Conservation (phyloP, 2,113 vertebrate species). For the Myxocyprinus asiaticus region DNA sequence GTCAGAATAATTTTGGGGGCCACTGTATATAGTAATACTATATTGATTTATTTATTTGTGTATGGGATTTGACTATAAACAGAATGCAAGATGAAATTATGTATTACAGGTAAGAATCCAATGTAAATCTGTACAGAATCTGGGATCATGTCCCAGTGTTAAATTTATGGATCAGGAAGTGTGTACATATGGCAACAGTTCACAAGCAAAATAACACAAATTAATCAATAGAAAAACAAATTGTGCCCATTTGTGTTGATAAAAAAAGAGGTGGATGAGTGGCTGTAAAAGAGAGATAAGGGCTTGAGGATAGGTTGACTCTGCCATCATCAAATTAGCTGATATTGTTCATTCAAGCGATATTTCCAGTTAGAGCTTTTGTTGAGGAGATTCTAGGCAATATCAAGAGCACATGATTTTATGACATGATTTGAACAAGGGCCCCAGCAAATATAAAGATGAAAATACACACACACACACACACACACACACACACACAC, state of each 20-base stretch:
- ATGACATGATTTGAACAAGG: conserved; percentile 40
- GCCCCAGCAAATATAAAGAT: not conserved
- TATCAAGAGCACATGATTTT: conserved; percentile 16
- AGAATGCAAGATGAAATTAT: not conserved
- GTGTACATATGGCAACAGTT: conserved; percentile 10
- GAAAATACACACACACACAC: not conserved
- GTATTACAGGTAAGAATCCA: not conserved
- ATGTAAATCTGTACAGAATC: not conserved
- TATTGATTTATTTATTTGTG: no score
- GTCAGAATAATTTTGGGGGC: no score
- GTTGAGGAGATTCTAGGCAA: conserved; percentile 6
- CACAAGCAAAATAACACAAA: conserved; percentile 9
- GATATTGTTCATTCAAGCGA: conserved; percentile 44
- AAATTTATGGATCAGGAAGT: not conserved
- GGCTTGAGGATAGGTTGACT: conserved; percentile 27
- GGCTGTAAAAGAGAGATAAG: conserved; percentile 35
- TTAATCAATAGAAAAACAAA: conserved; percentile 22
- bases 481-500: no score
- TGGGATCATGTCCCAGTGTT: conserved; percentile 1
- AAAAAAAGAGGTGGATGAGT: conserved; percentile 39
- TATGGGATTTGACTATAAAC: not conserved
- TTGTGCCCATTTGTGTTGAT: conserved; percentile 1
- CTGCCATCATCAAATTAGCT: conserved; percentile 35
- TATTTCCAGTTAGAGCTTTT: conserved; percentile 46
- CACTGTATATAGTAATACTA: no score